Evolutionary conservation across 2,888 invertebrate species (phyloP).

Genomic region (Lithosia quadra): DNA sequence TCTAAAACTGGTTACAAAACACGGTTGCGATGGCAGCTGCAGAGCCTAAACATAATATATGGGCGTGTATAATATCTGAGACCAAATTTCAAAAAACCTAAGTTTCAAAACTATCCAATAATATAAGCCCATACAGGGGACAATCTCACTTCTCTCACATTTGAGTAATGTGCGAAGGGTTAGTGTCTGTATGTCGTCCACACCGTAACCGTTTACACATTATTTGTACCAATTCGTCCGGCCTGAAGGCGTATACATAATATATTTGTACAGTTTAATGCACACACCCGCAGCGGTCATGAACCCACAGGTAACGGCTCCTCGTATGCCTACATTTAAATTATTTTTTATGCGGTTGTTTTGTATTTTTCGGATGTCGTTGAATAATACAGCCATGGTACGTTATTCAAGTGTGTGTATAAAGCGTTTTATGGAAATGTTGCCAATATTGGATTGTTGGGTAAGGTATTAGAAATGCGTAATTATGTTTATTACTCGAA

Average conservation of each 20-base stretch:
- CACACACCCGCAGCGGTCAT: slow-evolving; percentile 32
- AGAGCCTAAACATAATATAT: no score
- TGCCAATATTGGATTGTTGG: background rate
- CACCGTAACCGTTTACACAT: slow-evolving; percentile 27
- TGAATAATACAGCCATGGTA: slow-evolving; percentile 14
- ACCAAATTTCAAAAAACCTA: no score
- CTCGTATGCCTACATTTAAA: slow-evolving; percentile 23
- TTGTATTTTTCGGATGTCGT: slow-evolving; percentile 36
- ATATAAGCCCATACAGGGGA: background rate
- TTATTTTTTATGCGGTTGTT: slow-evolving; percentile 39
- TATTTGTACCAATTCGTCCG: slow-evolving; percentile 23
- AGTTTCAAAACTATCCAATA: no score
- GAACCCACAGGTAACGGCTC: slow-evolving; percentile 16
- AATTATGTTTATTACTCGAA: background rate
- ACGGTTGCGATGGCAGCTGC: no score
- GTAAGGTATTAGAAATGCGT: background rate
- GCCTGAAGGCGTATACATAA: slow-evolving; percentile 16
- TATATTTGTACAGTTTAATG: slow-evolving; percentile 30
- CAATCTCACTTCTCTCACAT: background rate
- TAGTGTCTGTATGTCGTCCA: background rate
- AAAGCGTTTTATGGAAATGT: slow-evolving; percentile 4
- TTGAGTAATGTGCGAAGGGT: background rate
- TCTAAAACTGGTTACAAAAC: no score
- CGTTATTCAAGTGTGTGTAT: background rate
- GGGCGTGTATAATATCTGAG: no score